Percentiles rank a stretch among this genome's conserved stretches.
phyloP scores from a whole-genome alignment of 2,113 vertebrate species.

The Podarcis raffonei region DNA sequence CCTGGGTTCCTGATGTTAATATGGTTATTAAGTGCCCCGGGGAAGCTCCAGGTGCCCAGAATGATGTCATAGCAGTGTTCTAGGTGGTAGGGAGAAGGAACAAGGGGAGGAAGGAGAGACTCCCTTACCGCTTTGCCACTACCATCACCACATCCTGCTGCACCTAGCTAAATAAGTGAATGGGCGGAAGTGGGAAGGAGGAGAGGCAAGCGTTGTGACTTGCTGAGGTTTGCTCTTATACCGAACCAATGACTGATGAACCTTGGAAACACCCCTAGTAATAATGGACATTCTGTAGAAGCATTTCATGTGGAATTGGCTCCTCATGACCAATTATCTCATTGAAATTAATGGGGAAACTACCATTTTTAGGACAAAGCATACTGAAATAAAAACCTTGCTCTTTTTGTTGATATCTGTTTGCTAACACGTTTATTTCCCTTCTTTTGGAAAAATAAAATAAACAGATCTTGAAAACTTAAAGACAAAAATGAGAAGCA shows the following conservation, averaged over 20 bases:
- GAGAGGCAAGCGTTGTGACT: background rate
- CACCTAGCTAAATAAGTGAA: background rate
- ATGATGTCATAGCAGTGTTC: background rate
- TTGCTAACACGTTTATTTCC: slow-evolving; percentile 18
- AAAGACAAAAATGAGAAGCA: slow-evolving; percentile 84
- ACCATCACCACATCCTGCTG: background rate
- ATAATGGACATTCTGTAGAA: background rate
- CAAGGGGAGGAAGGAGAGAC: background rate
- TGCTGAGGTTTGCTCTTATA: background rate
- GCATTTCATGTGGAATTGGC: background rate
- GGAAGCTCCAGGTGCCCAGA: background rate
- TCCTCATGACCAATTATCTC: background rate
- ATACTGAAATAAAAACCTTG: rapidly evolving
- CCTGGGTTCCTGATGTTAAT: too few species aligned
- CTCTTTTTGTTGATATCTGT: background rate
- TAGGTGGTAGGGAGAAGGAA: background rate
- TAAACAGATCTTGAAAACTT: slow-evolving; percentile 86
- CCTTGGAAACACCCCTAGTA: background rate
- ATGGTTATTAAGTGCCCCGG: too few species aligned
- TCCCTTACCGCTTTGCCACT: background rate
- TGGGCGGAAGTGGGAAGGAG: background rate
- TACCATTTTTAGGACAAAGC: rapidly evolving
- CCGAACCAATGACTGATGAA: background rate
- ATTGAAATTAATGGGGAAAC: background rate
- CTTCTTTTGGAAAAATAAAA: slow-evolving; percentile 46